Evolutionary conservation across 2,113 vertebrate genomes (phyloP), one percentile per base, ranked within the genome.

Genomic region (Poecilia latipinna): DNA sequence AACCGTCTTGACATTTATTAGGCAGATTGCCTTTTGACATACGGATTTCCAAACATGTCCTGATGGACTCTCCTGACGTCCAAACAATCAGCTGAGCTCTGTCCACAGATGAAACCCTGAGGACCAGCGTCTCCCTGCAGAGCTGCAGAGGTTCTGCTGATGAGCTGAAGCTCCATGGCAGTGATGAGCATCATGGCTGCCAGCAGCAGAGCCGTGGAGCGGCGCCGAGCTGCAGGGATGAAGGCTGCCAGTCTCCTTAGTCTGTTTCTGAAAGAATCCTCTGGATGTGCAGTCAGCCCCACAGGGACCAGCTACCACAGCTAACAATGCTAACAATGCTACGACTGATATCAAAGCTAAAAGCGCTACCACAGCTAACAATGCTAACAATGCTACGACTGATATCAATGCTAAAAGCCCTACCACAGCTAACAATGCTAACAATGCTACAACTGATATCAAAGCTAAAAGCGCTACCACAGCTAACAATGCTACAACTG

Each of bases 131-230:
- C 51, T 39, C 31, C 2, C 63, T 65, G 28, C 0, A 32, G 76
- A 64, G 60, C 3, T 31, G 22, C n/a, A 0, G 71, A 61, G 32
- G 32, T 33, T 65, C 68, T 5, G 65, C 65, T 54, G 65, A 66
- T n/a, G 62, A 85, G 83, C 78, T 44, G 26, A 82, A 74, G 60
- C 72, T 0, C 17, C 26, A 70, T 64, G 79, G 75, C 80, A 0
- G 65, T 17, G 79, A 78, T 8, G 82, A 83, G 86, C 83, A 86
- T 86, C 88, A 12, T 64, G 83, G 68, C 68, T 70, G 88, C 82
- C 80, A 62, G 80, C 82, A 12, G 75, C 1, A 62, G 79, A 85
- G 68, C 72, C 60, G 19, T 1, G 76, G 51, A 39, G 35, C 44
- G 8, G 1, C 57, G 1, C 4, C 3, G 57, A 73, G n/a, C 63